Evolutionary conservation across 2,888 invertebrate genomes (phyloP).

Genomic region (Nomada hirtipes): DNA sequence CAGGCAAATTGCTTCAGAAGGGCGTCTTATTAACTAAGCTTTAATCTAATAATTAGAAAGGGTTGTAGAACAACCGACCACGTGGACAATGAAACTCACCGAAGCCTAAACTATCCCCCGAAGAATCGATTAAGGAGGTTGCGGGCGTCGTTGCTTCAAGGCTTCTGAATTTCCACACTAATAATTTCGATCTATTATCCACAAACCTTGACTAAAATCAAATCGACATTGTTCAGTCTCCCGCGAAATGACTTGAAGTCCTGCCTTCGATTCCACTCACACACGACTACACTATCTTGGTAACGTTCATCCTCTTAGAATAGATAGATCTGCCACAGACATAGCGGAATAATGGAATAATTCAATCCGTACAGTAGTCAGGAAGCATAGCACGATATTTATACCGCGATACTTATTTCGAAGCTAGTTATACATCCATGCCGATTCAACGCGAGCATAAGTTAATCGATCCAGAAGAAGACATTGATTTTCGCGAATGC

Average conservation of each 20-base stretch:
- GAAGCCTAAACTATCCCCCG: not conserved
- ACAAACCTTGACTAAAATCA: not conserved
- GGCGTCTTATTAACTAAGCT: not conserved
- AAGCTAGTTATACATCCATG: not conserved
- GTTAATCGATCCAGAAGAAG: too few relatives aligned
- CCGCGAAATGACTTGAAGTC: not conserved
- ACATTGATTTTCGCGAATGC: not conserved
- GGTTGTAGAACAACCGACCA: not conserved
- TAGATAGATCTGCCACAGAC: too few relatives aligned
- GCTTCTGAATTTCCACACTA: not conserved
- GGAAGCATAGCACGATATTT: too few relatives aligned
- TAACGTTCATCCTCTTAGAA: not conserved
- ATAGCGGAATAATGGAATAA: too few relatives aligned
- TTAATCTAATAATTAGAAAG: not conserved
- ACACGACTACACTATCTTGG: not conserved
- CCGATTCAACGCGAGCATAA: not conserved
- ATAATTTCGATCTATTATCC: not conserved
- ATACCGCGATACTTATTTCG: not conserved
- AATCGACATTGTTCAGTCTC: not conserved
- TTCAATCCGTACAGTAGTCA: too few relatives aligned
- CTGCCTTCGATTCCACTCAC: too few relatives aligned
- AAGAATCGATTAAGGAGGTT: not conserved
- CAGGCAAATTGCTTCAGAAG: too few relatives aligned
- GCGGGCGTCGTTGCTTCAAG: not conserved
- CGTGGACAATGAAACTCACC: conserved; percentile 1